Evolutionary conservation across 64 coral and sea anemone genomes (phyloP), one percentile per base, ranked within the genome.

Genomic region (Montipora foliosa): DNA sequence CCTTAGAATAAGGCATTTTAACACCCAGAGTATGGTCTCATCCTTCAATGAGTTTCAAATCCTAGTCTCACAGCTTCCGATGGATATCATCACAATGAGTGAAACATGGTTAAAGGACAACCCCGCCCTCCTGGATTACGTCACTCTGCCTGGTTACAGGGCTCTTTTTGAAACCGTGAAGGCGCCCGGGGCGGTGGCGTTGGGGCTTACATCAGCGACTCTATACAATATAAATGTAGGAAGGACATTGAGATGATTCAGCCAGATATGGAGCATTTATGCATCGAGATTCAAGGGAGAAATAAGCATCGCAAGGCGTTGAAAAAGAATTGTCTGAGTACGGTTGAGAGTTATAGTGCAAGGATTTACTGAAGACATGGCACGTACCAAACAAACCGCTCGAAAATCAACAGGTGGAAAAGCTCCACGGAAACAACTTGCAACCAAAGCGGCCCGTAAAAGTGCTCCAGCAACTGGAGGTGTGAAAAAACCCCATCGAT

Each of bases 1-100:
- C 9, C 67, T 87, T 9, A 69, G 12, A 1, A 19, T 0, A 11
- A 5, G 75, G 20, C 85, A 88, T 44, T 13, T 8, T 4, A 89
- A 89, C 21, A 89, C 87, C 6, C 72, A 89, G 44, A 53, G 87
- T 29, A 89, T 89, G 71, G 21, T 7, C 9, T 89, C 72, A 6
- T 76, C 87, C 11, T 89, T 89, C 51, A 16, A 89, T 77, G 52
- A 77, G n/a, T 49, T 89, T 8, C 49, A 37, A 12, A 4, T 48
- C 4, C 13, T n/a, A 49, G 19, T 90, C 2, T 13, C 25, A 3
- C 12, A 68, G 29, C 67, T 79, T 44, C 60, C 47, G 4, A 17
- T 90, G 37, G 88, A 90, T 80, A 49, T 90, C 29, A 73, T 79
- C 0, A 79, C 88, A 3, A 24, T 90, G 22, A 79, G 87, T 44